Evolutionary conservation across 53 echinoderm and acorn worm species (phyloP).

Genomic region (Echinarachnius parma): DNA sequence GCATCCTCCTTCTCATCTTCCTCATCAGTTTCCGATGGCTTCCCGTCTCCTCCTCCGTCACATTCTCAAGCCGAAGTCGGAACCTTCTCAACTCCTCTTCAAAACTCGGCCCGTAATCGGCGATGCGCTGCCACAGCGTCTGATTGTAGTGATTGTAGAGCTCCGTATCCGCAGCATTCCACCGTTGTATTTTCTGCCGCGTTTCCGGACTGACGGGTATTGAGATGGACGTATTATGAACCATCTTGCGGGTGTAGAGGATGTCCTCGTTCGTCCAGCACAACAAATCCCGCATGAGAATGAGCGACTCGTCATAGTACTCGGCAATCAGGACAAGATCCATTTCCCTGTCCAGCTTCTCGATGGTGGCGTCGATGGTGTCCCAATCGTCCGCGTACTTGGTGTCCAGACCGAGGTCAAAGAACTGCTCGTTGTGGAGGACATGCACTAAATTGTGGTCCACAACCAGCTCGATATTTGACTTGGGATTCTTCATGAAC

Average conservation of each 20-base stretch:
- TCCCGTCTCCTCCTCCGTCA: not conserved
- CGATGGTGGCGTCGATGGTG: slow-evolving; percentile 16
- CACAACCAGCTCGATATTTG: slow-evolving; percentile 10
- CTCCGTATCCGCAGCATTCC: slow-evolving; percentile 46
- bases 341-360: slow-evolving; percentile 27
- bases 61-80: slow-evolving; percentile 3
- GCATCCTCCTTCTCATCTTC: not conserved
- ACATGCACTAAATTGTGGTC: not conserved
- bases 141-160: slow-evolving; percentile 61
- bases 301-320: slow-evolving; percentile 57
- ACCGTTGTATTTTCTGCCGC: slow-evolving; percentile 31
- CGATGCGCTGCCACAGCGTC: slow-evolving; percentile 56
- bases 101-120: slow-evolving; percentile 50
- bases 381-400: not conserved
- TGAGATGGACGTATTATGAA: not conserved
- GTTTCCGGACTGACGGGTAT: not conserved
- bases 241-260: slow-evolving; percentile 45
- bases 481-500: slow-evolving; percentile 30
- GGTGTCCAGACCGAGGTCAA: slow-evolving; percentile 56
- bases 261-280: slow-evolving; percentile 63
- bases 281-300: slow-evolving; percentile 34
- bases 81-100: slow-evolving; percentile 47
- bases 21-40: slow-evolving; percentile 1
- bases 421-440: slow-evolving; percentile 40
- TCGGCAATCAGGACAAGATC: slow-evolving; percentile 59